Conservation (phyloP, 2,888 invertebrate species). For the Andrena minutula region DNA sequence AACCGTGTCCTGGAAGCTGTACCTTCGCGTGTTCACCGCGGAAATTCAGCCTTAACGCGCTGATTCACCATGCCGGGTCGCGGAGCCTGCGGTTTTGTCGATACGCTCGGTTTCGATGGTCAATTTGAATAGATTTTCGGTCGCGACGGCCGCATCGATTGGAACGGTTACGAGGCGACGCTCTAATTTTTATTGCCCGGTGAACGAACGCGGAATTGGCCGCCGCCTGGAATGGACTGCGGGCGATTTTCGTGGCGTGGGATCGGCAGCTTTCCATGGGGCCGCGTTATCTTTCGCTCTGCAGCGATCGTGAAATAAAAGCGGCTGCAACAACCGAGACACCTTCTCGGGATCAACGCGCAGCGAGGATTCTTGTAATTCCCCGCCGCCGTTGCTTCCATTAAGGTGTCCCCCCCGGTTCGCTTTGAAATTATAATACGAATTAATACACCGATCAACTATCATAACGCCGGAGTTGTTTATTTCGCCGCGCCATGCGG, state of each 20-base stretch:
- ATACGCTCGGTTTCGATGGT: conserved; percentile 30
- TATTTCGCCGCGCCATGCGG: too few relatives aligned
- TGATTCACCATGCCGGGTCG: conserved; percentile 39
- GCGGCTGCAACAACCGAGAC: neutral
- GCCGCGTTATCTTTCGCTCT: neutral
- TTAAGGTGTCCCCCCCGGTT: too few relatives aligned
- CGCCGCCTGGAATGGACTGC: conserved; percentile 15
- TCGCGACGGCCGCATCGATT: conserved; percentile 52
- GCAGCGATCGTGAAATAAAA: neutral
- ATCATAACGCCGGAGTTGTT: too few relatives aligned
- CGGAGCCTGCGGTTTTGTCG: conserved; percentile 35
- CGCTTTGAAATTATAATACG: too few relatives aligned
- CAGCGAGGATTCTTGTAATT: too few relatives aligned
- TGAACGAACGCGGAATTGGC: conserved; percentile 56
- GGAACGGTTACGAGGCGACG: conserved; percentile 46
- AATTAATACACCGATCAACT: too few relatives aligned
- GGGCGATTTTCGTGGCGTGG: conserved; percentile 39
- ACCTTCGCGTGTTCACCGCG: neutral
- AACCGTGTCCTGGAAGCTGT: neutral
- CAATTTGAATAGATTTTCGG: conserved; percentile 56
- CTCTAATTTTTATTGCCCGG: conserved; percentile 55
- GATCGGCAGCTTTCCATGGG: conserved; percentile 29
- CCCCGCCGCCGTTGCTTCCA: too few relatives aligned
- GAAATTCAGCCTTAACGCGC: conserved; percentile 19
- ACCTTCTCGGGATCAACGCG: neutral